phyloP scores from a whole-genome alignment of 2,797 vertebrate genomes.

The Rhodeus uyekii region DNA sequence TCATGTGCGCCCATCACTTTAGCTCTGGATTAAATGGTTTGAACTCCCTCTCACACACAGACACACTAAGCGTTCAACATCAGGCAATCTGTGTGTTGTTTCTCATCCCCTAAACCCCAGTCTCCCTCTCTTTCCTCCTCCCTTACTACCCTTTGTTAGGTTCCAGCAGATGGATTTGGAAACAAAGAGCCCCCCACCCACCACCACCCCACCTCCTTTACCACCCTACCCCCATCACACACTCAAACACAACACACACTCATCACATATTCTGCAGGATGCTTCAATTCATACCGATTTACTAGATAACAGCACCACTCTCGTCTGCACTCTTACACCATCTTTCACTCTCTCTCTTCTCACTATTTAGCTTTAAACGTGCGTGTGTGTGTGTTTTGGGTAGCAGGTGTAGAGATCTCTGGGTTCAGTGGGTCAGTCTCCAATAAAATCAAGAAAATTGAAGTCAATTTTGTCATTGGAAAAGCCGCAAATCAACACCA shows the following conservation, averaged over 20 bases:
- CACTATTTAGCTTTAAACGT: slow-evolving; percentile 52
- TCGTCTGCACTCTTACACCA: slow-evolving; percentile 72
- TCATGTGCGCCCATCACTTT: neutral
- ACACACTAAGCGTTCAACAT: slow-evolving; percentile 24
- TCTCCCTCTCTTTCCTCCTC: slow-evolving; percentile 59
- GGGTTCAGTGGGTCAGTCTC: slow-evolving; percentile 62
- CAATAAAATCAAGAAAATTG: slow-evolving; percentile 90
- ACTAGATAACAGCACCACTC: slow-evolving; percentile 80
- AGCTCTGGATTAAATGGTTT: slow-evolving; percentile 24
- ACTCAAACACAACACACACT: slow-evolving; percentile 55
- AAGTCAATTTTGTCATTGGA: slow-evolving; percentile 91
- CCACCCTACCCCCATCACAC: slow-evolving; percentile 64
- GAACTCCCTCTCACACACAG: slow-evolving; percentile 23
- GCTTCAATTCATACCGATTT: slow-evolving; percentile 82
- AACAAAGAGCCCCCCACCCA: slow-evolving; percentile 75
- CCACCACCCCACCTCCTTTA: slow-evolving; percentile 60
- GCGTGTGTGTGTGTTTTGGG: slow-evolving; percentile 52
- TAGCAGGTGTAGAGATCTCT: slow-evolving; percentile 56
- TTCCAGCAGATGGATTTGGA: slow-evolving; percentile 91
- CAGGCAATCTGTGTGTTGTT: slow-evolving; percentile 45
- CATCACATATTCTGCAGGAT: slow-evolving; percentile 81
- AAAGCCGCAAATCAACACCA: slow-evolving; percentile 77
- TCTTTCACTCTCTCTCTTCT: slow-evolving; percentile 60
- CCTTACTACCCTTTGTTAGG: slow-evolving; percentile 79
- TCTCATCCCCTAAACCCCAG: slow-evolving; percentile 32